Percentiles rank a stretch among this genome's conserved stretches.
Conservation (phyloP, 1,140 invertebrate species). For the Meloidogyne chitwoodi region DNA sequence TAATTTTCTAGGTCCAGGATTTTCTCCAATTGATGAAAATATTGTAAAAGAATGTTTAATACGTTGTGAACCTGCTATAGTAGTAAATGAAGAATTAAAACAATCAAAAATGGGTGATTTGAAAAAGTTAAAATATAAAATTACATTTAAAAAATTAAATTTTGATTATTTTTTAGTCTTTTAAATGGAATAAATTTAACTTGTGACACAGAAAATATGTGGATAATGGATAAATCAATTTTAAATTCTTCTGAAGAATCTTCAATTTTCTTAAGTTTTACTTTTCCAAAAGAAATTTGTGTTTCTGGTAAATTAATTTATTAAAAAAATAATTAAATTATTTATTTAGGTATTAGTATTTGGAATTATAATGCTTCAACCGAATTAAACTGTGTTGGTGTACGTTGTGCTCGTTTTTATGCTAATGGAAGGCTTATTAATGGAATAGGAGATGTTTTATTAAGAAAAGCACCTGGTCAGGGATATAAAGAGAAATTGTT, state of each 20-base stretch:
- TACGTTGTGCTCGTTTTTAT: constrained; percentile 61
- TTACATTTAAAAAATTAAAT: not conserved
- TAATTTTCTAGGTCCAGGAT: constrained; percentile 62
- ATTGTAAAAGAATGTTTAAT: constrained; percentile 54
- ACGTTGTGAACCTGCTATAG: constrained; percentile 44
- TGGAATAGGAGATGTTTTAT: constrained; percentile 34
- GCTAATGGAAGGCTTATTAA: constrained; percentile 41
- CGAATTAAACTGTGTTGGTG: constrained; percentile 73
- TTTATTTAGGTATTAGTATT: constrained; percentile 65
- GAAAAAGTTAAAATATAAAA: constrained; percentile 4
- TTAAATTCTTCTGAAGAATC: constrained; percentile 50
- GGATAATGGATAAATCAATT: constrained; percentile 56
- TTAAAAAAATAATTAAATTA: not conserved
- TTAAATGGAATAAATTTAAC: constrained; percentile 51
- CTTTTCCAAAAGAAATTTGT: constrained; percentile 66
- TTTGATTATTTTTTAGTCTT: not conserved
- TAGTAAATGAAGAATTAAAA: constrained; percentile 38
- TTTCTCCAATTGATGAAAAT: constrained; percentile 53
- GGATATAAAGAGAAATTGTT: constrained; percentile 3
- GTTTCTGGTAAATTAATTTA: constrained; percentile 63
- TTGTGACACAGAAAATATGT: constrained; percentile 63
- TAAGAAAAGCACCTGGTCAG: constrained; percentile 46
- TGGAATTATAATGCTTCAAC: constrained; percentile 78
- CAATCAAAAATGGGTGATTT: not conserved
- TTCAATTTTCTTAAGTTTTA: constrained; percentile 59